phyloP scores from a whole-genome alignment of 2,797 vertebrate species.

The Apogon hyalosoma region DNA sequence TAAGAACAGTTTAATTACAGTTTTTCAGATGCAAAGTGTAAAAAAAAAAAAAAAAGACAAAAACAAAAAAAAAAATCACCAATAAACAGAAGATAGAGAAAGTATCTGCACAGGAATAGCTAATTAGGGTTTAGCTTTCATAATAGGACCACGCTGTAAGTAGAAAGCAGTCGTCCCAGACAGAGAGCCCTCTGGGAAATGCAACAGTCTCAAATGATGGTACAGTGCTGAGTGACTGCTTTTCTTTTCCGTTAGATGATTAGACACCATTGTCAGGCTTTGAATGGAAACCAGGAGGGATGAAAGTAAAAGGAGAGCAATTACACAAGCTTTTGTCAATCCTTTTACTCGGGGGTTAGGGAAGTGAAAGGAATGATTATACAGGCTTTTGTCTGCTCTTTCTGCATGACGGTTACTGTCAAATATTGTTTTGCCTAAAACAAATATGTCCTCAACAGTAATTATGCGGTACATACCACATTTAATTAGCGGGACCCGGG shows the following conservation, averaged over 20 bases:
- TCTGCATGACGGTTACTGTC: conserved; percentile 51
- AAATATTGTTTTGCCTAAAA: conserved; percentile 66
- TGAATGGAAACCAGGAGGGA: conserved; percentile 74
- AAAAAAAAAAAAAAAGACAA: background rate
- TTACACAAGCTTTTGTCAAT: conserved; percentile 73
- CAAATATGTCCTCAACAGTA: conserved; percentile 61
- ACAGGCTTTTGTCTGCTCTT: conserved; percentile 56
- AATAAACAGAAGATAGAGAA: conserved; percentile 32
- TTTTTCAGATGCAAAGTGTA: conserved; percentile 2
- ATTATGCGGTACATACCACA: conserved; percentile 60
- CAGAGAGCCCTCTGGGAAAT: conserved; percentile 50
- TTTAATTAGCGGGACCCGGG: conserved; percentile 61
- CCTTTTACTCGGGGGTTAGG: conserved; percentile 62
- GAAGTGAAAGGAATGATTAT: conserved; percentile 63
- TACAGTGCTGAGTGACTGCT: conserved; percentile 65
- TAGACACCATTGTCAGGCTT: conserved; percentile 72
- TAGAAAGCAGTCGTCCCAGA: conserved; percentile 62
- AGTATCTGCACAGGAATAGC: conserved; percentile 53
- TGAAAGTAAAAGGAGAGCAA: conserved; percentile 71
- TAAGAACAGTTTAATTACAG: conserved; percentile 22
- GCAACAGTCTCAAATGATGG: conserved; percentile 55
- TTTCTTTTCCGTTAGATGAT: conserved; percentile 73
- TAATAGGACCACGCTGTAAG: conserved; percentile 47
- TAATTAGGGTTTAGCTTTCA: conserved; percentile 71
- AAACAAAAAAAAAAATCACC: background rate